These are phyloP conservation scores for Setophaga kirtlandii DNA, from an alignment of 2,113 vertebrate genomes.

Conservation along the genomic window DNA sequence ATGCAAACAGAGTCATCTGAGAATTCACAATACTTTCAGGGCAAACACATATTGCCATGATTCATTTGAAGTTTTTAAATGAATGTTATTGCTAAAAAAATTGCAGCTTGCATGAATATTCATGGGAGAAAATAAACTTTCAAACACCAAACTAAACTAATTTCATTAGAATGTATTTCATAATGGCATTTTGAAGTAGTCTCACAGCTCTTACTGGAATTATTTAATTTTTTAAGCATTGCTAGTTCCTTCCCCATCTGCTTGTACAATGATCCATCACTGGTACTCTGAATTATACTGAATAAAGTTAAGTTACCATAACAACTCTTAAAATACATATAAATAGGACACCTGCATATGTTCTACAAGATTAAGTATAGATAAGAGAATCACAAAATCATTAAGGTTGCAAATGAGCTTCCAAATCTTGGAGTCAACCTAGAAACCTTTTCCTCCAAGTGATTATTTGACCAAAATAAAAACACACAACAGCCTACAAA, in stretches of 20 bases:
- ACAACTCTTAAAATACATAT: neutral
- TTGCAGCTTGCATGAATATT: conserved; percentile 38
- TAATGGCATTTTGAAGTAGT: conserved; percentile 34
- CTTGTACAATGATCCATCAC: neutral
- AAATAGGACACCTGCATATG: neutral
- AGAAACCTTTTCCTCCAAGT: neutral
- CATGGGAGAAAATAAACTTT: conserved; percentile 37
- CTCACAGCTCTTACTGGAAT: neutral
- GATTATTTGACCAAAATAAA: neutral
- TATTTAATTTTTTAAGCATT: conserved; percentile 20
- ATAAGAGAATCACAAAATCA: neutral
- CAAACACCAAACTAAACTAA: conserved; percentile 14
- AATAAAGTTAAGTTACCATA: neutral
- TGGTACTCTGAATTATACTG: neutral
- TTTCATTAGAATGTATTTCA: conserved; percentile 41
- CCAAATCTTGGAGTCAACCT: neutral
- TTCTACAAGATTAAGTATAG: neutral
- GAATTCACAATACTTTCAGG: conserved; percentile 43
- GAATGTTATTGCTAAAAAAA: conserved; percentile 28
- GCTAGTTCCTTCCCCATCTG: conserved; percentile 8
- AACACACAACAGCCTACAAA: neutral
- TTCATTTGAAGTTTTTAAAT: conserved; percentile 40
- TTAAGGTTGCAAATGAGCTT: neutral
- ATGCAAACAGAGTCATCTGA: conserved; percentile 1
- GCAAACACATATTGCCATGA: conserved; percentile 45